These are phyloP conservation scores for Piezodorus guildinii DNA, from an alignment of 1,140 invertebrate species.

Conservation along the genomic window DNA sequence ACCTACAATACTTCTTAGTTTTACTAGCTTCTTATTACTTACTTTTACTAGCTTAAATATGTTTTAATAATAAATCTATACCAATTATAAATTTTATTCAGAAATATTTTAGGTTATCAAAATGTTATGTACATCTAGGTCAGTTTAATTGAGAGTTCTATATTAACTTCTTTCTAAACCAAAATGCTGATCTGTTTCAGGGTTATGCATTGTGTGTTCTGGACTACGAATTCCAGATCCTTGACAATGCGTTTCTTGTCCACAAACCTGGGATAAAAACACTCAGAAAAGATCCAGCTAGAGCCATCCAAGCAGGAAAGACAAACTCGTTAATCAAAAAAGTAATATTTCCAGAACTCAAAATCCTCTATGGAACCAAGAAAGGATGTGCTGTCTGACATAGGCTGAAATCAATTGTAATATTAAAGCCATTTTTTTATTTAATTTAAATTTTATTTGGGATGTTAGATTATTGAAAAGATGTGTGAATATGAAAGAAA, in stretches of 20 bases:
- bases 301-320: conserved; percentile 60
- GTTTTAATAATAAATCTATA: too few species aligned
- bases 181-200: conserved; percentile 38
- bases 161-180: too few species aligned
- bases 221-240: conserved; percentile 79
- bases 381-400: conserved; percentile 65
- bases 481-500: too few species aligned
- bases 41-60: too few species aligned
- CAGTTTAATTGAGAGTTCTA: too few species aligned
- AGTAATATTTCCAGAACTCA: conserved; percentile 72
- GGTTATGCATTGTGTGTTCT: conserved; percentile 75
- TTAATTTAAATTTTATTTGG: background rate
- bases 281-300: conserved; percentile 58
- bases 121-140: too few species aligned
- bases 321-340: conserved; percentile 69
- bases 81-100: too few species aligned
- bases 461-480: too few species aligned
- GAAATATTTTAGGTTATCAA: too few species aligned
- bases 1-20: too few species aligned
- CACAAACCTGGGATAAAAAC: conserved; percentile 79
- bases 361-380: conserved; percentile 63
- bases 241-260: conserved; percentile 80
- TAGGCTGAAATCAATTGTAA: background rate
- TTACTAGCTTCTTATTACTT: too few species aligned
- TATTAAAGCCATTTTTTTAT: background rate